Percentiles rank a stretch among this genome's conserved stretches.
Evolutionary conservation across 2,113 vertebrate genomes (phyloP).

Genomic region (Spheniscus mendiculus): DNA sequence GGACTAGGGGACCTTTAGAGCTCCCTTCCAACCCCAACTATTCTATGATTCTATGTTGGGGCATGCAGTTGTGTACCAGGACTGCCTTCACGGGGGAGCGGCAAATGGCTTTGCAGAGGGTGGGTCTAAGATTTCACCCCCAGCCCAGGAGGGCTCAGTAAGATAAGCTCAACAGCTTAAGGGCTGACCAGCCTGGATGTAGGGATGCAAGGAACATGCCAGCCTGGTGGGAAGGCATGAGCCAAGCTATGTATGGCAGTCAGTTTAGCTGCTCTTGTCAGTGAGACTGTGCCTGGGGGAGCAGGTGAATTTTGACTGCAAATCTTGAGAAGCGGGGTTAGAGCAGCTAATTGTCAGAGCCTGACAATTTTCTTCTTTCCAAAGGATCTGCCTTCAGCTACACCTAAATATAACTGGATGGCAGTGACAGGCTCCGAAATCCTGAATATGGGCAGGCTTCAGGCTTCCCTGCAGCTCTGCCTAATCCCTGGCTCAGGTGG

Average conservation of each 20-base stretch:
- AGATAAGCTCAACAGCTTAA: not conserved
- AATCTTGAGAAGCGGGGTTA: not conserved
- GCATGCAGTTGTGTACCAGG: not conserved
- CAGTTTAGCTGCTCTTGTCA: not conserved
- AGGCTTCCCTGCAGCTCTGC: not conserved
- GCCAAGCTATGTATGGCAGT: not conserved
- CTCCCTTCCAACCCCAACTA: too few relatives aligned
- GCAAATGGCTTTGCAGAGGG: not conserved
- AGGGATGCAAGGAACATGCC: not conserved
- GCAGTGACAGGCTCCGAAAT: not conserved
- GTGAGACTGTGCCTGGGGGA: rapidly evolving
- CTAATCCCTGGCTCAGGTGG: not conserved
- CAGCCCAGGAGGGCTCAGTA: not conserved
- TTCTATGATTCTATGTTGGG: not conserved
- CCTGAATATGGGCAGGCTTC: not conserved
- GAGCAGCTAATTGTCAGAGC: not conserved
- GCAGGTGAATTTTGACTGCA: not conserved
- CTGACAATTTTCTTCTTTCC: not conserved
- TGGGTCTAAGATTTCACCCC: not conserved
- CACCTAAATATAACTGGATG: not conserved
- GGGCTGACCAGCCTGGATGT: not conserved
- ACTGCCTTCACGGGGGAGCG: not conserved
- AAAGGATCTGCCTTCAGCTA: not conserved
- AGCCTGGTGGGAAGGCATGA: not conserved
- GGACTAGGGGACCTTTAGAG: too few relatives aligned